Conservation (phyloP, 64 coral and sea anemone genomes). For the Anthopleura sola region DNA sequence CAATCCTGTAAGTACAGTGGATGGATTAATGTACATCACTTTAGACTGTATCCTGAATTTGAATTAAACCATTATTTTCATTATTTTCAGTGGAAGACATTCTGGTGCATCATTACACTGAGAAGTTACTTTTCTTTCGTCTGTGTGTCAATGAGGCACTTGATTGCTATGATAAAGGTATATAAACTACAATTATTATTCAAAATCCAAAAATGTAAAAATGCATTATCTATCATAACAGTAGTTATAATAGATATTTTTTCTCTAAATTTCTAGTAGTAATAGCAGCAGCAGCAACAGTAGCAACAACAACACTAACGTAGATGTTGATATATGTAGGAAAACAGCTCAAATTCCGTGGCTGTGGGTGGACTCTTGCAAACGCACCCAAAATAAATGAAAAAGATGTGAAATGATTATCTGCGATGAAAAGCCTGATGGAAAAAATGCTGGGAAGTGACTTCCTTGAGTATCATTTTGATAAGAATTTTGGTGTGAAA, state of each 20-base stretch:
- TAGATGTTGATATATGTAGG: not conserved
- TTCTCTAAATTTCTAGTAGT: not conserved
- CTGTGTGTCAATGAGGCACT: slow-evolving; percentile 9
- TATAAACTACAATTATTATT: too few relatives aligned
- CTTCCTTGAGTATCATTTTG: slow-evolving; percentile 9
- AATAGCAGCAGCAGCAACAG: not conserved
- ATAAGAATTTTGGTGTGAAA: slow-evolving; percentile 2
- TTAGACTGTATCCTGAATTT: not conserved
- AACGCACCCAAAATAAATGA: not conserved
- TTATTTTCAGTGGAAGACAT: slow-evolving; percentile 14
- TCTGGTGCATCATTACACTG: slow-evolving; percentile 9
- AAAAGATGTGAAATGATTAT: slow-evolving; percentile 36
- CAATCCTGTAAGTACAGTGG: slow-evolving; percentile 27
- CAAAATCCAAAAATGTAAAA: too few relatives aligned
- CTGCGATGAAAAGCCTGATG: slow-evolving; percentile 25
- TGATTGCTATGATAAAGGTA: slow-evolving; percentile 14
- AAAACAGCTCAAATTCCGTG: slow-evolving; percentile 7
- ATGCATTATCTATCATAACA: not conserved
- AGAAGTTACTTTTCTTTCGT: slow-evolving; percentile 3
- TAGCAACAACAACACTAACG: not conserved
- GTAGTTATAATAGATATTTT: not conserved
- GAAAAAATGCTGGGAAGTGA: slow-evolving; percentile 41
- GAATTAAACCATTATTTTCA: not conserved
- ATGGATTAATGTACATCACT: not conserved
- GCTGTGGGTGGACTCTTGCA: not conserved